Conservation (phyloP, 2,797 vertebrate species). For the Phoebastria nigripes region DNA sequence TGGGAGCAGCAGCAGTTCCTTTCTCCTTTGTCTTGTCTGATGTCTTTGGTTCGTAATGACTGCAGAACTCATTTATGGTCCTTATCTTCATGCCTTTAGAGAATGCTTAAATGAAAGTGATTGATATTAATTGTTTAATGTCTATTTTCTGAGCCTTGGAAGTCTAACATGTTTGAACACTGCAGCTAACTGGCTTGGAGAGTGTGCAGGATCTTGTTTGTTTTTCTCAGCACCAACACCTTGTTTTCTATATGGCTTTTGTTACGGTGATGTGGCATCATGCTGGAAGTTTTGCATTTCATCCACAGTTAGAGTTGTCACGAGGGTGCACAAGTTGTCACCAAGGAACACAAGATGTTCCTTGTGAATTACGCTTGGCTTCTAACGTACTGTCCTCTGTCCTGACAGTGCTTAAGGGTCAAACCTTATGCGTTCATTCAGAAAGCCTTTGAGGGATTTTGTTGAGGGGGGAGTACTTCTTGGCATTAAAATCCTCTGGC, state of each 20-base stretch:
- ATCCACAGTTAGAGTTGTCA: background rate
- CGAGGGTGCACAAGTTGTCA: background rate
- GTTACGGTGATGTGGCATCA: accelerated
- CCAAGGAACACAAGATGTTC: background rate
- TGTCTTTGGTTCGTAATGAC: background rate
- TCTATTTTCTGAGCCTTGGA: background rate
- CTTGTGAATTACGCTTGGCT: background rate
- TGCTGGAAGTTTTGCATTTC: background rate
- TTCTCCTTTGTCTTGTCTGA: background rate
- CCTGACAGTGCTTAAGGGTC: background rate
- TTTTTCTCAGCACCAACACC: background rate
- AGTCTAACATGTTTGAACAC: background rate
- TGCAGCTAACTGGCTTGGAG: background rate
- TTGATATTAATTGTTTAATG: background rate
- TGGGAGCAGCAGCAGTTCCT: background rate
- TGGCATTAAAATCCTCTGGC: background rate
- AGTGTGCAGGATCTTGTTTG: background rate
- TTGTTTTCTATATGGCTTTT: background rate
- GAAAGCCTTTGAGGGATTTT: background rate
- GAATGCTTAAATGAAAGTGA: background rate
- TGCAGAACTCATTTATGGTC: background rate
- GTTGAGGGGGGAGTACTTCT: background rate
- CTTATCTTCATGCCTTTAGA: background rate
- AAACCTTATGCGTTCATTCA: background rate
- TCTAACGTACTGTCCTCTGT: background rate